These are phyloP conservation scores for Coilia nasus DNA, from an alignment of 2,797 vertebrate species.

Conservation along the genomic window DNA sequence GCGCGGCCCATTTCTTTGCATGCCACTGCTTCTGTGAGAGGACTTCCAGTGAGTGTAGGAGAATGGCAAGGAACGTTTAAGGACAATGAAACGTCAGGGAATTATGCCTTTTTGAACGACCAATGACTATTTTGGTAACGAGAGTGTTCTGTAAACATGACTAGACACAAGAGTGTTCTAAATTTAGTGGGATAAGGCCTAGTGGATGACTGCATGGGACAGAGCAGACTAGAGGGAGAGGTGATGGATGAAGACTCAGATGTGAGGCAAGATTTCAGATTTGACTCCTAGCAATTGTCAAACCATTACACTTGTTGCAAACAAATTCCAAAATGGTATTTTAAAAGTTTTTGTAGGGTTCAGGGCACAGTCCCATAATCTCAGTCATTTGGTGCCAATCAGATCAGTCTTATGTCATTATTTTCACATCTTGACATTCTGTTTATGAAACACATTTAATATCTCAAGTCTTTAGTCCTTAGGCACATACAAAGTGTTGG, in stretches of 20 bases:
- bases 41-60: slow-evolving; percentile 36
- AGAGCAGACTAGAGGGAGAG: background rate
- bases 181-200: background rate
- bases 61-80: slow-evolving; percentile 23
- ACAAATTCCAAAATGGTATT: too few relatives aligned
- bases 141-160: slow-evolving; percentile 14
- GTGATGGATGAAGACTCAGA: background rate
- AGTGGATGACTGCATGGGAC: background rate
- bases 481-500: too few relatives aligned
- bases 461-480: too few relatives aligned
- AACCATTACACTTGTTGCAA: too few relatives aligned
- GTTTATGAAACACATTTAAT: too few relatives aligned
- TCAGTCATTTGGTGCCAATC: too few relatives aligned
- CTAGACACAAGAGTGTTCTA: background rate
- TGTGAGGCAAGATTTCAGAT: too few relatives aligned
- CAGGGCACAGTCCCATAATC: too few relatives aligned
- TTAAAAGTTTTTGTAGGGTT: too few relatives aligned
- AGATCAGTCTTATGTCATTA: too few relatives aligned
- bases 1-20: slow-evolving; percentile 46
- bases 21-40: slow-evolving; percentile 42
- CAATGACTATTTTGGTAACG: background rate
- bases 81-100: slow-evolving; percentile 45
- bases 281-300: too few relatives aligned
- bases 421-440: too few relatives aligned
- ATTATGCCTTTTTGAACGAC: background rate